A percentile compares a stretch with the other conserved stretches of the same genome.
phyloP scores from a whole-genome alignment of 2,888 invertebrate species.

The Pollenia amentaria region DNA sequence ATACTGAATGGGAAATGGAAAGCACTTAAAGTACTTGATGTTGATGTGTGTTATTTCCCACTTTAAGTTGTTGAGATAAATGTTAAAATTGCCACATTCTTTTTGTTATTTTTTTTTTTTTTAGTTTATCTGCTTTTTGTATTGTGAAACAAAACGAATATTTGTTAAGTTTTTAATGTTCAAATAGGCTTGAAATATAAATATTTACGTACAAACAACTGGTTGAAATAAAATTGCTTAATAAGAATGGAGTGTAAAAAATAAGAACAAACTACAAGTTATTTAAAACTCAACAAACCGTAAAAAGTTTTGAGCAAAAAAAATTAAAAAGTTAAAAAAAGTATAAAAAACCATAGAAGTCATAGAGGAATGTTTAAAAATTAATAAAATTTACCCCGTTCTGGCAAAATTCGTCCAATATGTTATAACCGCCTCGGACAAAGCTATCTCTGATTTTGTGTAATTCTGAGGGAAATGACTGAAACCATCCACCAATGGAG shows the following conservation, averaged over 20 bases:
- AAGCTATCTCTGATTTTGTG: conserved; percentile 92
- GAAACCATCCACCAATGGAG: conserved; percentile 92
- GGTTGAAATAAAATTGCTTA: conserved; percentile 42
- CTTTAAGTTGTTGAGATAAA: conserved; percentile 60
- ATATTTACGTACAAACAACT: neutral
- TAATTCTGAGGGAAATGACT: conserved; percentile 95
- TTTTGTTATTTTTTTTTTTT: conserved; percentile 21
- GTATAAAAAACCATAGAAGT: no score
- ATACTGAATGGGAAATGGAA: conserved; percentile 56
- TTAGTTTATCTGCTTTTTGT: neutral
- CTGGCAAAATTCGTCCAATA: conserved; percentile 95
- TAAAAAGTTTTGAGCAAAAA: conserved; percentile 2
- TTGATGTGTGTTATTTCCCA: conserved; percentile 62
- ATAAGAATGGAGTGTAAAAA: conserved; percentile 40
- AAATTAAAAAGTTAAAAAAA: neutral
- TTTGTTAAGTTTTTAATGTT: conserved; percentile 30
- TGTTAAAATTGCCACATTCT: conserved; percentile 42
- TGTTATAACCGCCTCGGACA: conserved; percentile 94
- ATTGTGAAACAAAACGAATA: conserved; percentile 21
- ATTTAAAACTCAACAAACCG: conserved; percentile 39
- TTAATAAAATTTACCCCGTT: conserved; percentile 90
- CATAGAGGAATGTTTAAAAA: neutral
- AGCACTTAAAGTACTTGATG: conserved; percentile 56
- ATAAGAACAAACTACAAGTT: conserved; percentile 15
- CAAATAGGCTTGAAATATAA: conserved; percentile 55